A percentile compares a stretch with the other conserved stretches of the same genome.
Evolutionary conservation across 2,888 invertebrate genomes (phyloP).

Genomic region (Andrena dorsata): DNA sequence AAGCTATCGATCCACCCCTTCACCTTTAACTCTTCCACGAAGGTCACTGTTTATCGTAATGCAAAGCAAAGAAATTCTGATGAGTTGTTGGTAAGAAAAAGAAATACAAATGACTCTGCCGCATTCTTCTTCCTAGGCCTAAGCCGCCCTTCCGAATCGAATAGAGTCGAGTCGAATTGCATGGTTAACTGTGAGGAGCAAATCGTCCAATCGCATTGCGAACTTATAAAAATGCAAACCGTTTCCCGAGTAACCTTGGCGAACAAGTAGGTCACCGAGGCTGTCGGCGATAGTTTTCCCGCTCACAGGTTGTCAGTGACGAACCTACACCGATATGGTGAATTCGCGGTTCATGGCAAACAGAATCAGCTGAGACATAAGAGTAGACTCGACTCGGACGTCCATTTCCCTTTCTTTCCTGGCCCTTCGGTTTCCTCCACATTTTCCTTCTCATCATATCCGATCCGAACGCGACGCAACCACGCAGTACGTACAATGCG

Average conservation of each 20-base stretch:
- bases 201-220: conserved; percentile 11
- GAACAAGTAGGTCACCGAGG: conserved; percentile 35
- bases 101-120: not conserved
- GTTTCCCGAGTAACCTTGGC: conserved; percentile 39
- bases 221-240: conserved; percentile 36
- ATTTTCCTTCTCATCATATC: no score
- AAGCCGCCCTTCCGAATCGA: not conserved
- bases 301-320: not conserved
- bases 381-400: not conserved
- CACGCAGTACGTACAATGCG: no score
- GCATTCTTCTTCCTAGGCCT: no score
- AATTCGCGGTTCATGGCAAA: conserved; percentile 4
- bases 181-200: conserved; percentile 8
- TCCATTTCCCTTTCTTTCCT: not conserved
- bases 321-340: not conserved
- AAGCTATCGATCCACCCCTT: conserved; percentile 57
- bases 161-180: not conserved
- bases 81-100: no score
- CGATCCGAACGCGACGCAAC: no score
- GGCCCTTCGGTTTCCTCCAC: not conserved
- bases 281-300: conserved; percentile 27
- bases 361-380: not conserved
- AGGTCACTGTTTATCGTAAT: no score
- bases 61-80: no score
- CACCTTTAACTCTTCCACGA: not conserved